Evolutionary conservation across 1,140 invertebrate genomes (phyloP).

Genomic region (Melanaphis sacchari): DNA sequence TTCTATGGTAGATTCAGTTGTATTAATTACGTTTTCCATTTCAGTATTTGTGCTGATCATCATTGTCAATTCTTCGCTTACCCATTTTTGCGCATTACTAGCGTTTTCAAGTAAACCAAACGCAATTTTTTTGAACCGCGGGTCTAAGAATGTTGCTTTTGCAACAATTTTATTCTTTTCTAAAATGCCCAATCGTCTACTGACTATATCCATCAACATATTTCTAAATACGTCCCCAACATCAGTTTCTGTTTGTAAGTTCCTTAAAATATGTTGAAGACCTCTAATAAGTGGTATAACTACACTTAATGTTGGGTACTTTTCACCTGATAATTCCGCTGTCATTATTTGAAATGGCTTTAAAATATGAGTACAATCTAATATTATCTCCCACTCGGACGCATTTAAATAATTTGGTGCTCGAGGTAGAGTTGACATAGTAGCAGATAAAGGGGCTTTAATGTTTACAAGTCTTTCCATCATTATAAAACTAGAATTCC

Average conservation of each 20-base stretch:
- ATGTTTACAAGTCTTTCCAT: constrained; percentile 48
- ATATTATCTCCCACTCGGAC: constrained; percentile 34
- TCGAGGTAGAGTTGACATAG: constrained; percentile 41
- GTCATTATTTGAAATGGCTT: constrained; percentile 47
- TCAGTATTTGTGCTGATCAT: not conserved
- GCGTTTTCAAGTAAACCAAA: constrained; percentile 19
- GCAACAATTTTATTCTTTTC: constrained; percentile 12
- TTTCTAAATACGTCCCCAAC: not conserved
- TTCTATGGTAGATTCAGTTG: not conserved
- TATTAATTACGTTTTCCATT: not conserved
- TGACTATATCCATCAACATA: not conserved
- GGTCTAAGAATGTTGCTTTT: constrained; percentile 11
- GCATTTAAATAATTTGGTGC: constrained; percentile 48
- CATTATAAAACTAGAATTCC: constrained; percentile 25
- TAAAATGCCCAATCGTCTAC: not conserved
- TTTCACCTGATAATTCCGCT: constrained; percentile 60
- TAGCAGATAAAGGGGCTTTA: not conserved
- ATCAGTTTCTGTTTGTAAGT: not conserved
- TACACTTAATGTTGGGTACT: constrained; percentile 61
- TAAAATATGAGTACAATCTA: constrained; percentile 41
- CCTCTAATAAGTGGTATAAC: constrained; percentile 61
- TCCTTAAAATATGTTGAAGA: not conserved
- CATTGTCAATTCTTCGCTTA: not conserved
- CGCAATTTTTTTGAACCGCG: constrained; percentile 16
- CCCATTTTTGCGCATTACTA: constrained; percentile 23